Percentiles rank a stretch among this genome's conserved stretches.
Conservation (phyloP, 2,888 invertebrate genomes). For the Drosophila austrosaltans region DNA sequence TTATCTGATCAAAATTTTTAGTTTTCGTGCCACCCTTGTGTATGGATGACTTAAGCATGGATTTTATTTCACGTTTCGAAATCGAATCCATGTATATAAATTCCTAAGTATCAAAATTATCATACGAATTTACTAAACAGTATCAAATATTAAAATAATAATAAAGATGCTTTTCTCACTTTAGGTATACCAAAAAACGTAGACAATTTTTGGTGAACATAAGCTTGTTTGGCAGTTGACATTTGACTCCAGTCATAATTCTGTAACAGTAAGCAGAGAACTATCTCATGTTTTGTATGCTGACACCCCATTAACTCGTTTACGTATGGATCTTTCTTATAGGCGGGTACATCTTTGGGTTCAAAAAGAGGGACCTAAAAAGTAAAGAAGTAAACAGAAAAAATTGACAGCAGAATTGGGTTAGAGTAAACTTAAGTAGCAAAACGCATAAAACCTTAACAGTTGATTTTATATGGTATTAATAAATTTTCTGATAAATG, state of each 20-base stretch:
- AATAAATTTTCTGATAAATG: no score
- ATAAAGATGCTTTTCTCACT: slow-evolving; percentile 53
- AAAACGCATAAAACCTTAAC: no score
- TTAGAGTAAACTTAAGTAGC: no score
- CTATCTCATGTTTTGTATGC: slow-evolving; percentile 79
- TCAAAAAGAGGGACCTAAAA: slow-evolving; percentile 78
- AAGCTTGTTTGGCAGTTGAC: slow-evolving; percentile 76
- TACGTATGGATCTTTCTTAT: slow-evolving; percentile 76
- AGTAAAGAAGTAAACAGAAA: no score
- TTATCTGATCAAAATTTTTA: slow-evolving; percentile 68
- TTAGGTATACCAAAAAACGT: slow-evolving; percentile 84
- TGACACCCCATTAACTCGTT: slow-evolving; percentile 80
- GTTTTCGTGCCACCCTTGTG: slow-evolving; percentile 80
- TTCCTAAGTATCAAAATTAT: slow-evolving; percentile 67
- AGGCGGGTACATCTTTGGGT: slow-evolving; percentile 79
- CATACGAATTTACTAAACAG: not conserved
- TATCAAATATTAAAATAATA: no score
- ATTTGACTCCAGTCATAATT: slow-evolving; percentile 81
- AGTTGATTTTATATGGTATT: no score
- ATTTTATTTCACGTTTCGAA: slow-evolving; percentile 75
- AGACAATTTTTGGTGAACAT: slow-evolving; percentile 81
- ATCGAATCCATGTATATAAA: slow-evolving; percentile 81
- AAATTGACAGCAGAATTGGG: no score
- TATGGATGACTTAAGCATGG: slow-evolving; percentile 81
- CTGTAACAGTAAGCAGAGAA: slow-evolving; percentile 82